phyloP scores from a whole-genome alignment of 2,113 vertebrate species.

The Himantopus leucocephalus region DNA sequence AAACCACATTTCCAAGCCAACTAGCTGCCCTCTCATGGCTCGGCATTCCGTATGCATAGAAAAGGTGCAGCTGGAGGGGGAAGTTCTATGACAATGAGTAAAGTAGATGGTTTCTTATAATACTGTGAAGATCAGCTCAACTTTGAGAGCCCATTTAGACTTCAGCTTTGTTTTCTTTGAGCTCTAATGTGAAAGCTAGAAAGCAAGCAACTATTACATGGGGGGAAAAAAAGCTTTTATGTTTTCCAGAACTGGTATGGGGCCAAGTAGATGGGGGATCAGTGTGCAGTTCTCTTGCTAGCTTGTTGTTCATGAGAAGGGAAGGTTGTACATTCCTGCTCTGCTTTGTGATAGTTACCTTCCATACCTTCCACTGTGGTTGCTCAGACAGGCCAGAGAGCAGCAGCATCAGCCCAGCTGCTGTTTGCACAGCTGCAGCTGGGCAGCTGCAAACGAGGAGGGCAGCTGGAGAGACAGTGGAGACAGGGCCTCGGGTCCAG shows the following conservation, averaged over 20 bases:
- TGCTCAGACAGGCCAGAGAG: background rate
- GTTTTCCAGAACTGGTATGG: background rate
- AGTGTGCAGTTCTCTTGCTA: background rate
- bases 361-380: background rate
- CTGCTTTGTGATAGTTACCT: background rate
- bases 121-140: background rate
- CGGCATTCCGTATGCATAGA: background rate
- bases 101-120: background rate
- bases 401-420: background rate
- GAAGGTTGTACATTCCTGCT: background rate
- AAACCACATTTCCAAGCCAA: background rate
- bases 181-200: background rate
- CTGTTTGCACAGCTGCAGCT: background rate
- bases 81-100: background rate
- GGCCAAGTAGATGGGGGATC: background rate
- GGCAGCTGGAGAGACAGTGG: background rate
- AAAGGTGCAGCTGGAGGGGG: background rate
- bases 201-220: background rate
- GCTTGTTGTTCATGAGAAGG: background rate
- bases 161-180: background rate
- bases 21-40: background rate
- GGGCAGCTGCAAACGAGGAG: background rate
- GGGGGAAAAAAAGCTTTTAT: background rate
- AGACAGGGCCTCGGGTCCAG: background rate
- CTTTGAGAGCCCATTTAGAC: background rate